Conservation (phyloP, 2,888 invertebrate genomes). For the Colostygia pectinataria region DNA sequence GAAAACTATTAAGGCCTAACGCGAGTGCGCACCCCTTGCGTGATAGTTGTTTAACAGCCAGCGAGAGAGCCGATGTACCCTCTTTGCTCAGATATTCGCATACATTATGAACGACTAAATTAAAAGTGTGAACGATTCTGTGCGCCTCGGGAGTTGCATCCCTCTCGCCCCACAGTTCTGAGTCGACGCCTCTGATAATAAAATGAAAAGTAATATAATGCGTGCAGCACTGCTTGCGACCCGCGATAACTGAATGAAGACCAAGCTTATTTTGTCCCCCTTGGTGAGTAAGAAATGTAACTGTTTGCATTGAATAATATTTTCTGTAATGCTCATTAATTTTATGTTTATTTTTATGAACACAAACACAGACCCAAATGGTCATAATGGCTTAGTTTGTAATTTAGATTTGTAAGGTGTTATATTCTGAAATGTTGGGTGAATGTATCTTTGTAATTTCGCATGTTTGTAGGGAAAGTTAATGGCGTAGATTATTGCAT, state of each 20-base stretch:
- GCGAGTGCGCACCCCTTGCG: constrained; percentile 62
- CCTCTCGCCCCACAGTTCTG: constrained; percentile 47
- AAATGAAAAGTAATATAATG: constrained; percentile 78
- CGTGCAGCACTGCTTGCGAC: constrained; percentile 70
- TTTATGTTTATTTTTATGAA: constrained; percentile 25
- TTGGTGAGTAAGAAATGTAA: constrained; percentile 52
- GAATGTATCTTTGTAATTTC: constrained; percentile 1
- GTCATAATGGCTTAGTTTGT: constrained; percentile 19
- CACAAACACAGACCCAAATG: constrained; percentile 13
- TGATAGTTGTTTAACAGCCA: constrained; percentile 78
- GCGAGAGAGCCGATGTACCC: constrained; percentile 59
- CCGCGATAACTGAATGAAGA: constrained; percentile 69
- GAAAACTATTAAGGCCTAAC: constrained; percentile 76
- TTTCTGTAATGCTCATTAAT: constrained; percentile 26
- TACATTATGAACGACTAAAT: constrained; percentile 81
- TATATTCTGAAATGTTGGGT: neutral
- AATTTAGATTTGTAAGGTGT: constrained; percentile 16
- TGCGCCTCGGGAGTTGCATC: constrained; percentile 53
- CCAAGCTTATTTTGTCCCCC: constrained; percentile 65
- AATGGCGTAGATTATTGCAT: neutral
- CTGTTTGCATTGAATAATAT: constrained; percentile 40
- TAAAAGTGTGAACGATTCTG: constrained; percentile 79
- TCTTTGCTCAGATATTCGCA: constrained; percentile 71
- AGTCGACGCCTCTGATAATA: constrained; percentile 63
- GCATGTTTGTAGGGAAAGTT: neutral